Percentiles rank a stretch among this genome's conserved stretches.
Conservation (phyloP, 2,797 vertebrate genomes). For the Chelon auratus region DNA sequence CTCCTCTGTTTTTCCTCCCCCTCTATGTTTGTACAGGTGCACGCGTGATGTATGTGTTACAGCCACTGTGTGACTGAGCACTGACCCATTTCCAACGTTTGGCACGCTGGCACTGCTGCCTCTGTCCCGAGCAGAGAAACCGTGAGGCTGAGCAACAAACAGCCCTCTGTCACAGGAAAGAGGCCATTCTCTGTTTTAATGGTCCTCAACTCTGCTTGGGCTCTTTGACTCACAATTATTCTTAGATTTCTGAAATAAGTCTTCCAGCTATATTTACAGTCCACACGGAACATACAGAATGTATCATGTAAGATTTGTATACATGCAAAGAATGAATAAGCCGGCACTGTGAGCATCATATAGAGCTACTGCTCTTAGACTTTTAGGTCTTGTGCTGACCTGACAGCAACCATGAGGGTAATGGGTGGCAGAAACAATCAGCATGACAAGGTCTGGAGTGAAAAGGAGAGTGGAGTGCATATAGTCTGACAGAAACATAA, state of each 20-base stretch:
- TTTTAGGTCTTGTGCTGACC: constrained; percentile 20
- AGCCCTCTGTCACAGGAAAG: constrained; percentile 60
- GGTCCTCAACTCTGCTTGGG: background rate
- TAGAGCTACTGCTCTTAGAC: background rate
- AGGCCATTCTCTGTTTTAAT: constrained; percentile 19
- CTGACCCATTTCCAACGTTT: constrained; percentile 73
- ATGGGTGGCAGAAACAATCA: constrained; percentile 57
- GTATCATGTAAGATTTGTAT: background rate
- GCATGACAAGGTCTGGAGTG: constrained; percentile 31
- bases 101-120: constrained; percentile 57
- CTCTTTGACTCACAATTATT: constrained; percentile 16
- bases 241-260: constrained; percentile 4
- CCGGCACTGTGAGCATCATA: background rate
- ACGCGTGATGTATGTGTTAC: constrained; percentile 72
- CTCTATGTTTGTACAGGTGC: constrained; percentile 84
- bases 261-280: background rate
- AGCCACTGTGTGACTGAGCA: constrained; percentile 76
- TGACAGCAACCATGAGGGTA: constrained; percentile 33
- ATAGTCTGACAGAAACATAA: constrained; percentile 50
- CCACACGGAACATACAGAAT: background rate
- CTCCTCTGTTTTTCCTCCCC: constrained; percentile 48
- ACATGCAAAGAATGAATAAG: background rate
- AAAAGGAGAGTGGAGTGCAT: constrained; percentile 10
- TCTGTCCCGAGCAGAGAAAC: constrained; percentile 48
- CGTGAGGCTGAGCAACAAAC: constrained; percentile 61